Base-by-base conservation (phyloP, 2,888 invertebrate species). In the Acleris holmiana region DNA sequence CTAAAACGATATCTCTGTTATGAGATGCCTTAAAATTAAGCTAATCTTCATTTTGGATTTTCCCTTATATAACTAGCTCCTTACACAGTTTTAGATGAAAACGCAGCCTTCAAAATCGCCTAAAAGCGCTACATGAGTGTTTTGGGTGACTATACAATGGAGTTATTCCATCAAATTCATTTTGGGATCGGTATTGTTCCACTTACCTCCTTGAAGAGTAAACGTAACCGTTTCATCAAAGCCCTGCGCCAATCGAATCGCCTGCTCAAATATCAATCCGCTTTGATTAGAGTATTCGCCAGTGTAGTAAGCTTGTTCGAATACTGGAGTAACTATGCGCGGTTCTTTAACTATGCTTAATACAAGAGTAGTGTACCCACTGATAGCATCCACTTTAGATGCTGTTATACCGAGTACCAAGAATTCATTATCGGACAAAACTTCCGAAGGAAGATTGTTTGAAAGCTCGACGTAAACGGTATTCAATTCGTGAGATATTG, bases 131-230 rank as follows among this genome's bases (percentile, higher is more conserved):
- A 23, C 2, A 23, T 2, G 23, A 23, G 23, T 23, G 29, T 35
- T 13, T 13, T 35, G 13, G 35, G 35, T 35, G 35, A 13, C 29
- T 8, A 13, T 29, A 29, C 29, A 10, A 35, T 10, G 29, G 10
- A 35, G 29, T 46, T 44, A 17, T 19, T 13, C 23, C 23, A 18
- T 61, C 19, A 50, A 59, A 66, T 53, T 59, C 51, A 44, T 49
- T 19, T 57, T 19, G 44, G 53, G n/a, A 21, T 2, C n/a, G n/a
- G 18, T 46, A 40, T 10, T 60, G 61, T 50, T 55, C 54, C 57
- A 73, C 74, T 73, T 70, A 79, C 80, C 77, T 47, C 78, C 77
- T 41, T 69, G 71, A n/a, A 79, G 73, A 44, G 66, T 60, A 70
- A 79, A 79, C 23, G 67, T 49, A 61, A 80, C 73, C 44, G 69